Percentiles rank a stretch among this genome's conserved stretches.
Evolutionary conservation across 1,140 invertebrate species (phyloP).

Genomic region (Phortica variegata): DNA sequence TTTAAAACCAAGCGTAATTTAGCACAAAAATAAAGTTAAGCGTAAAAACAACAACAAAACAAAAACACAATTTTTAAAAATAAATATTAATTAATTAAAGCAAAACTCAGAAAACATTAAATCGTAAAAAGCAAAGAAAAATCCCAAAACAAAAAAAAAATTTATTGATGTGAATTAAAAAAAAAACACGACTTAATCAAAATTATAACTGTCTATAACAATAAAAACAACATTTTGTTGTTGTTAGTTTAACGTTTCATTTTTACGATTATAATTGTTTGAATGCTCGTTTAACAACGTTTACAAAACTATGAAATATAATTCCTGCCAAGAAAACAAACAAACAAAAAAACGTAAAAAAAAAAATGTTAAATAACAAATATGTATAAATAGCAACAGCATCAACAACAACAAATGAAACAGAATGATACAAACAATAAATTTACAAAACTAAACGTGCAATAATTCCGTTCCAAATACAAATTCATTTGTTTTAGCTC

Average conservation of each 20-base stretch:
- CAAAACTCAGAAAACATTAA: no score
- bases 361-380: conserved; percentile 29
- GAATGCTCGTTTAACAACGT: no score
- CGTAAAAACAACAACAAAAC: conserved; percentile 16
- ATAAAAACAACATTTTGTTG: no score
- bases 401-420: conserved; percentile 24
- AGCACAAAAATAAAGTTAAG: conserved; percentile 38
- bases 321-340: conserved; percentile 55
- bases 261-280: no score
- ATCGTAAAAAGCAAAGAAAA: no score
- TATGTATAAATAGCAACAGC: conserved; percentile 40
- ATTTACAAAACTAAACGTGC: conserved; percentile 39
- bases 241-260: no score
- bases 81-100: conserved; percentile 29
- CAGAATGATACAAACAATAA: conserved; percentile 25
- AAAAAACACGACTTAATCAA: conserved; percentile 12
- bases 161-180: conserved; percentile 47
- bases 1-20: conserved; percentile 49
- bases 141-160: conserved; percentile 19
- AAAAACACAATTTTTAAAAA: conserved; percentile 41
- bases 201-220: conserved; percentile 30
- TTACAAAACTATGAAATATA: conserved; percentile 57
- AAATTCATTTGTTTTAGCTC: no score
- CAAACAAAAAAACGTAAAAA: conserved; percentile 25
- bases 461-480: conserved; percentile 55